Conservation (phyloP, 2,888 invertebrate genomes). For the Limnephilus marmoratus region DNA sequence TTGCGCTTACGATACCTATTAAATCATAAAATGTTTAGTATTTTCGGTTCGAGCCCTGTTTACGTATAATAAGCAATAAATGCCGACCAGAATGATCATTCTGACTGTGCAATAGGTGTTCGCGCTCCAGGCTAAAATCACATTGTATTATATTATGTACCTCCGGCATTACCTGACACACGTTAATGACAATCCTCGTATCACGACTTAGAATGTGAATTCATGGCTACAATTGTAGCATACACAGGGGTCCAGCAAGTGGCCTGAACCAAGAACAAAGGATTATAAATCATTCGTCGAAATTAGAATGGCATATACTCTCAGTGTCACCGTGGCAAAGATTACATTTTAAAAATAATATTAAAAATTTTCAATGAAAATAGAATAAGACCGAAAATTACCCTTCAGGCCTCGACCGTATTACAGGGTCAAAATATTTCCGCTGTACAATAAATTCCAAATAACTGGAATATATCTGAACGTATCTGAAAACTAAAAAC, state of each 20-base stretch:
- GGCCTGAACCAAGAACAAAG: background rate
- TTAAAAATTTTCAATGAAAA: too few species aligned
- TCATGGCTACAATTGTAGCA: background rate
- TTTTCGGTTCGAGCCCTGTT: background rate
- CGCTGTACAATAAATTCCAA: too few species aligned
- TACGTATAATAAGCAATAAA: background rate
- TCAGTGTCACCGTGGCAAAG: background rate
- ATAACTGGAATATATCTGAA: too few species aligned
- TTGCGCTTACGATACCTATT: too few species aligned
- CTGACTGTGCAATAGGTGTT: background rate
- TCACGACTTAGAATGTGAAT: background rate
- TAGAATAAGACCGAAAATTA: too few species aligned
- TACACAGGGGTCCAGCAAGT: background rate
- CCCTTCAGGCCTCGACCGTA: too few species aligned
- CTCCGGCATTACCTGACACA: background rate
- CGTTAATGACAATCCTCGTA: slow-evolving; percentile 11
- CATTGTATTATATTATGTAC: background rate
- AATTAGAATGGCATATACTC: background rate
- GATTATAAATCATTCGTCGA: background rate
- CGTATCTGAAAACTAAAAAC: too few species aligned
- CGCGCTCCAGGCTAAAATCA: background rate
- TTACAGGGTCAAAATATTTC: too few species aligned
- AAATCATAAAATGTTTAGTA: background rate
- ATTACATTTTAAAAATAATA: too few species aligned
- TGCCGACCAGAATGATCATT: background rate